These are phyloP conservation scores for Ricordea florida DNA, from an alignment of 92 coral and sea anemone genomes.

Conservation along the genomic window DNA sequence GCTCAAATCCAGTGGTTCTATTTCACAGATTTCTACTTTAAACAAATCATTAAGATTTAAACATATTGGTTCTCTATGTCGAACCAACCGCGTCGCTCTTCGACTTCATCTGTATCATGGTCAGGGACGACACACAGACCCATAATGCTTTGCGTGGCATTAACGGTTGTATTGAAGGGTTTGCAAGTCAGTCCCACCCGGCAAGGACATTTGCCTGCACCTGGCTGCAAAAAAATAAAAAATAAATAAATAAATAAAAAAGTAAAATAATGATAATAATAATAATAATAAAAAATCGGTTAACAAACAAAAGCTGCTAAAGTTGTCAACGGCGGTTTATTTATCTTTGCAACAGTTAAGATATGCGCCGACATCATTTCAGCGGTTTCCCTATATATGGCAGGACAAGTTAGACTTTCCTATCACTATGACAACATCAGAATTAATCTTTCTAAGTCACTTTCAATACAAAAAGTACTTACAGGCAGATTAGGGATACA, in stretches of 20 bases:
- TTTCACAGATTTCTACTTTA: background rate
- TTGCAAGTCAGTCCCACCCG: slow-evolving; percentile 19
- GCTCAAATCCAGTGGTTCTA: too few relatives aligned
- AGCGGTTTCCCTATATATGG: too few relatives aligned
- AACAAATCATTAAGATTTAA: background rate
- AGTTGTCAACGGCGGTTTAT: too few relatives aligned
- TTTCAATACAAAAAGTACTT: background rate
- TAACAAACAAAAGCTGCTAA: too few relatives aligned
- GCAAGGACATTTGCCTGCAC: slow-evolving; percentile 19
- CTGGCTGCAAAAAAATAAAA: slow-evolving; percentile 14
- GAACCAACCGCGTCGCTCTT: background rate
- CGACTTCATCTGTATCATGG: slow-evolving; percentile 2
- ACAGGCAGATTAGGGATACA: slow-evolving; percentile 3
- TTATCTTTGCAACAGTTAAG: too few relatives aligned
- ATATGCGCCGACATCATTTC: too few relatives aligned
- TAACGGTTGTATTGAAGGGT: background rate
- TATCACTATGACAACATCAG: background rate
- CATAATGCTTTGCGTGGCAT: background rate
- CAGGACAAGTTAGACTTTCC: too few relatives aligned
- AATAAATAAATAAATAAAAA: too few relatives aligned
- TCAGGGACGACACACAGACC: slow-evolving; percentile 5
- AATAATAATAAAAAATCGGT: too few relatives aligned
- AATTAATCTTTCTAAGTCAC: background rate
- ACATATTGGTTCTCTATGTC: background rate
- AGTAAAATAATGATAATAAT: too few relatives aligned